A percentile compares a stretch with the other conserved stretches of the same genome.
Conservation (phyloP, 2,113 vertebrate species). For the Ancistrus triradiatus region DNA sequence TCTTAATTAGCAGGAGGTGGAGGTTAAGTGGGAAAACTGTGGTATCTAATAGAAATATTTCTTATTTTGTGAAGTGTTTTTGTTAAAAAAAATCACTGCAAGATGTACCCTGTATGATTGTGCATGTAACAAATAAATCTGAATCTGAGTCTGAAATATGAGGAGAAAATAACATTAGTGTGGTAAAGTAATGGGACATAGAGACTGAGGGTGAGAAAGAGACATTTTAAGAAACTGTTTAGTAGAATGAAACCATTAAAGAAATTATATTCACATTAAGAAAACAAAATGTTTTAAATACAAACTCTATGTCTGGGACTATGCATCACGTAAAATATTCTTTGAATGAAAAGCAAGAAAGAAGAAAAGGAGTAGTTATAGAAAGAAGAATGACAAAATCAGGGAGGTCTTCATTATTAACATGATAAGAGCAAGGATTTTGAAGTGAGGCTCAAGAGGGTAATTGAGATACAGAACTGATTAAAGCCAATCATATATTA, state of each 20-base stretch:
- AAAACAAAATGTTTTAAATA: slow-evolving; percentile 12
- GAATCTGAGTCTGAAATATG: too few species aligned
- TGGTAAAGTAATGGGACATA: slow-evolving; percentile 35
- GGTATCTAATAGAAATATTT: slow-evolving; percentile 44
- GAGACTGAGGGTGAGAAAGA: slow-evolving; percentile 19
- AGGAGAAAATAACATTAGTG: too few species aligned
- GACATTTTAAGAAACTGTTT: too few species aligned
- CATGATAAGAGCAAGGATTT: slow-evolving; percentile 19
- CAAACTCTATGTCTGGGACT: background rate
- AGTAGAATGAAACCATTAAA: too few species aligned
- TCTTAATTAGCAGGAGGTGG: too few species aligned
- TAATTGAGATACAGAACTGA: slow-evolving; percentile 32
- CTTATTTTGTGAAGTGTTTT: too few species aligned
- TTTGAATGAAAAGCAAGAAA: background rate
- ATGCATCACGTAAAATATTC: background rate
- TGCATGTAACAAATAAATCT: too few species aligned
- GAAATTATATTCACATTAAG: slow-evolving; percentile 24
- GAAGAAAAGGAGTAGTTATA: background rate
- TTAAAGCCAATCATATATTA: slow-evolving; percentile 42
- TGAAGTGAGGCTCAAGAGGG: slow-evolving; percentile 4
- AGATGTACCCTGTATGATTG: too few species aligned
- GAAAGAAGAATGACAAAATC: slow-evolving; percentile 9
- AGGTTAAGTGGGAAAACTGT: slow-evolving; percentile 52
- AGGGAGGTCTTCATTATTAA: slow-evolving; percentile 20
- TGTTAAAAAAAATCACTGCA: too few species aligned